phyloP scores from a whole-genome alignment of 2,113 vertebrate species.

The Orientallactaga bullata region DNA sequence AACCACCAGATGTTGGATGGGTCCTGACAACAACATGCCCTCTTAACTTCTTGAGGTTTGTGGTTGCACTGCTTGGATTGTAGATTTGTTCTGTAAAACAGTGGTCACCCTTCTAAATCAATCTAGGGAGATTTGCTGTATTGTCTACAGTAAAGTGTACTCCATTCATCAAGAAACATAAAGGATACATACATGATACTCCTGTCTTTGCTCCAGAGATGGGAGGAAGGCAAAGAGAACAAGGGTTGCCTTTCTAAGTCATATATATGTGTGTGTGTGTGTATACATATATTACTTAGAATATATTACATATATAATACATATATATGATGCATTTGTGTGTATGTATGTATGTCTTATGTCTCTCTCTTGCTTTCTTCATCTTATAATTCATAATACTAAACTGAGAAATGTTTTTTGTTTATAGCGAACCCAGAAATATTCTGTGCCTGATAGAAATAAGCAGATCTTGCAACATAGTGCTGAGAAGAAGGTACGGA shows the following conservation, averaged over 20 bases:
- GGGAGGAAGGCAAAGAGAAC: not conserved
- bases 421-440: not conserved
- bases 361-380: not conserved
- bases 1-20: not conserved
- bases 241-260: not conserved
- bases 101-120: not conserved
- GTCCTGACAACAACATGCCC: not conserved
- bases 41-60: not conserved
- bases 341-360: not conserved
- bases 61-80: not conserved
- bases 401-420: not conserved
- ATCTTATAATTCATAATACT: not conserved
- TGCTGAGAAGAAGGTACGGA: no score
- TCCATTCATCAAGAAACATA: not conserved
- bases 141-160: not conserved
- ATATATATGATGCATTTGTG: no score
- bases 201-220: not conserved
- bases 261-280: no score
- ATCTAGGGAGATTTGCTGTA: not conserved
- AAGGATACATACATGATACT: not conserved
- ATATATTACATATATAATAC: no score
- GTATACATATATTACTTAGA: no score
- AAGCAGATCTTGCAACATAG: not conserved
- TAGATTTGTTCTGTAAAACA: not conserved
- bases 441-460: not conserved